phyloP scores from a whole-genome alignment of 2,797 vertebrate genomes.

The Microctenopoma stevenorrisi region DNA sequence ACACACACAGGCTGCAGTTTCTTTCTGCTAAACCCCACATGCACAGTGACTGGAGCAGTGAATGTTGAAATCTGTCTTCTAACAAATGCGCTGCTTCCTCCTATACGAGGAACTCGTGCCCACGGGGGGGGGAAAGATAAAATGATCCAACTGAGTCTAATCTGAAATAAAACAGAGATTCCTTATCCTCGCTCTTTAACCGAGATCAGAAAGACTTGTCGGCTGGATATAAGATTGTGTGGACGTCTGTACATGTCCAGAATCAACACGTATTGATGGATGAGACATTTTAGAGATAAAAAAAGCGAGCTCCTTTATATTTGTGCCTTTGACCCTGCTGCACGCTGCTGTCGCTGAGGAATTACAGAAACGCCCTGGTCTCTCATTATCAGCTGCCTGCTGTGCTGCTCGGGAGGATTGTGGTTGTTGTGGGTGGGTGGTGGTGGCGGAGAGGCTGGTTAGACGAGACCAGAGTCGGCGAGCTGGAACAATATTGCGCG shows the following conservation, averaged over 20 bases:
- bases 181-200: no score
- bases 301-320: no score
- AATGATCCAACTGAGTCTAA: no score
- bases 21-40: neutral
- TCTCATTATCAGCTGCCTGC: conserved; percentile 7
- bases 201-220: no score
- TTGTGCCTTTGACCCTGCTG: no score
- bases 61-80: neutral
- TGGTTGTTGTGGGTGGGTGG: conserved; percentile 14
- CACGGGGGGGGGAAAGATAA: neutral
- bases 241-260: no score
- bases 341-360: neutral
- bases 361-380: neutral
- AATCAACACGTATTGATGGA: no score
- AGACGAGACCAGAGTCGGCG: conserved; percentile 18
- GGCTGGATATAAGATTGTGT: no score
- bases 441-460: conserved; percentile 7
- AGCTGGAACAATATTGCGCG: conserved; percentile 42
- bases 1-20: neutral
- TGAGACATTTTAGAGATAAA: no score
- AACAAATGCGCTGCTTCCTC: neutral
- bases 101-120: no score
- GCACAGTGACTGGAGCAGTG: neutral
- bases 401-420: neutral
- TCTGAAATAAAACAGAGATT: no score